phyloP scores from a whole-genome alignment of 2,888 invertebrate genomes.

The Cheilosia scutellata region DNA sequence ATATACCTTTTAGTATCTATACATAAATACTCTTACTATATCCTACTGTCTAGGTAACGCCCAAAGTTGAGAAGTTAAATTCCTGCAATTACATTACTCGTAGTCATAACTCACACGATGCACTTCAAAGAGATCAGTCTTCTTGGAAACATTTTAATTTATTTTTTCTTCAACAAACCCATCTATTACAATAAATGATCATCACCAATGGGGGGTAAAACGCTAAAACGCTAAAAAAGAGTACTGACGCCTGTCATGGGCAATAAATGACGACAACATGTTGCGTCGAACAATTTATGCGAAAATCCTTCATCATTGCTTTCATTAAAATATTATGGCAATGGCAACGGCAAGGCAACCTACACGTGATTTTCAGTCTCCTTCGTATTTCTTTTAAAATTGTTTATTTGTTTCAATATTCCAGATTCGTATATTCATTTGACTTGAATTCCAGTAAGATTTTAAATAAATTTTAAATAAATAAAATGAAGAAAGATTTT shows the following conservation, averaged over 20 bases:
- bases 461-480: background rate
- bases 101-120: background rate
- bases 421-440: slow-evolving; percentile 9
- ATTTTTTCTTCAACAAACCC: slow-evolving; percentile 17
- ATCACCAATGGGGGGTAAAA: slow-evolving; percentile 22
- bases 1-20: no score
- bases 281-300: slow-evolving; percentile 38
- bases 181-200: slow-evolving; percentile 26
- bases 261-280: slow-evolving; percentile 54
- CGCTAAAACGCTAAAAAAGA: background rate
- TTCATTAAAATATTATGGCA: slow-evolving; percentile 24
- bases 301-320: slow-evolving; percentile 43
- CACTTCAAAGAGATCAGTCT: slow-evolving; percentile 10
- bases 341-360: slow-evolving; percentile 18
- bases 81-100: background rate
- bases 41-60: background rate
- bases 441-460: slow-evolving; percentile 28
- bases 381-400: background rate
- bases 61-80: slow-evolving; percentile 15
- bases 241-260: slow-evolving; percentile 19
- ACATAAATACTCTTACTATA: no score
- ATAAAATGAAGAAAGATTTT: background rate
- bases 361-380: slow-evolving; percentile 29
- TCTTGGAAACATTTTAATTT: slow-evolving; percentile 5
- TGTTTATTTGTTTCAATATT: slow-evolving; percentile 21